phyloP scores from a whole-genome alignment of 2,113 vertebrate species.

The Carassius gibelio region DNA sequence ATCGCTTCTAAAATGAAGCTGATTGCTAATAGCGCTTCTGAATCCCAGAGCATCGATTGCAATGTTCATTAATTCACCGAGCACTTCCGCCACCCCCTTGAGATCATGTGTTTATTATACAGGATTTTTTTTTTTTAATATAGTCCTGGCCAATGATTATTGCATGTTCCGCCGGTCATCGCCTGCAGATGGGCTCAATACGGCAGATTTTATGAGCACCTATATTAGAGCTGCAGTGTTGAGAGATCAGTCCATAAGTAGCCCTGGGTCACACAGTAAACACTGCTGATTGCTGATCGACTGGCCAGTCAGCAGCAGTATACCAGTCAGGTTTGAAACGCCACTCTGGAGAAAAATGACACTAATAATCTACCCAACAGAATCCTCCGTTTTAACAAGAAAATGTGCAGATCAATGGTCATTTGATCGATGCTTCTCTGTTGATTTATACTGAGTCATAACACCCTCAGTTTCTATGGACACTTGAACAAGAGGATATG shows the following conservation, averaged over 20 bases:
- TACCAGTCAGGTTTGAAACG: slow-evolving; percentile 33
- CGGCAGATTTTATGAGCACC: slow-evolving; percentile 44
- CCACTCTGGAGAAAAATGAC: slow-evolving; percentile 46
- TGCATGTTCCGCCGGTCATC: slow-evolving; percentile 47
- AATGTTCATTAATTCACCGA: slow-evolving; percentile 54
- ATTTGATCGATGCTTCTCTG: slow-evolving; percentile 46
- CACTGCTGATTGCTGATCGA: slow-evolving; percentile 55
- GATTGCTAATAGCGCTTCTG: slow-evolving; percentile 48
- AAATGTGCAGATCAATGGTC: slow-evolving; percentile 47
- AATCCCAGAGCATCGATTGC: slow-evolving; percentile 53
- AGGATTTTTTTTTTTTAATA: slow-evolving; percentile 32
- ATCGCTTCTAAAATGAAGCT: slow-evolving; percentile 47
- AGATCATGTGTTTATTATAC: slow-evolving; percentile 47
- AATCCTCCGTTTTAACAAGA: slow-evolving; percentile 49
- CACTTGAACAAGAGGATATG: slow-evolving; percentile 31
- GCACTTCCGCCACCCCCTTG: slow-evolving; percentile 34
- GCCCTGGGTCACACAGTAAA: slow-evolving; percentile 54
- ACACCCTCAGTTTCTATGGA: slow-evolving; percentile 29
- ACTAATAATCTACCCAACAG: slow-evolving; percentile 43
- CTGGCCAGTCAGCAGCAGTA: slow-evolving; percentile 42
- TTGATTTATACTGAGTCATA: slow-evolving; percentile 56
- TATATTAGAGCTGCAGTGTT: slow-evolving; percentile 46
- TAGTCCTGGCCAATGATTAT: slow-evolving; percentile 29
- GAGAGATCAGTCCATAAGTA: slow-evolving; percentile 45
- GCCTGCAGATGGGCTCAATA: slow-evolving; percentile 33